Percentiles rank a stretch among this genome's conserved stretches.
These are phyloP conservation scores for Meteorus cinctellus DNA, from an alignment of 2,888 invertebrate genomes.

Conservation along the genomic window DNA sequence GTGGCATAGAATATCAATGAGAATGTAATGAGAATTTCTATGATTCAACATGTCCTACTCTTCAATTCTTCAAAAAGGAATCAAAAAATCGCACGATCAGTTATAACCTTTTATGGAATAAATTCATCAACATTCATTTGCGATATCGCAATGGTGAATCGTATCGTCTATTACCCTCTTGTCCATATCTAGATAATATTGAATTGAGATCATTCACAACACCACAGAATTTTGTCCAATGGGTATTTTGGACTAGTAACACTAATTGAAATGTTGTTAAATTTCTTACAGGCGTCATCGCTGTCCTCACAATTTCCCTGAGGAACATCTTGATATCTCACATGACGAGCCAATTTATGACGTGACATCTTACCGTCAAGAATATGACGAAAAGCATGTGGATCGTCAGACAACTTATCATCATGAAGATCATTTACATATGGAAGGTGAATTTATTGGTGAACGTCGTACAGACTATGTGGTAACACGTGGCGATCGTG, in stretches of 20 bases:
- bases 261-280: background rate
- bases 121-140: background rate
- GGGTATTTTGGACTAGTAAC: background rate
- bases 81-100: background rate
- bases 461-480: slow-evolving; percentile 75
- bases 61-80: background rate
- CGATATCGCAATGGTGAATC: too few species aligned
- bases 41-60: background rate
- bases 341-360: slow-evolving; percentile 63
- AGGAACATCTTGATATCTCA: slow-evolving; percentile 67
- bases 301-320: slow-evolving; percentile 81
- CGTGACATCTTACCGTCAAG: slow-evolving; percentile 79
- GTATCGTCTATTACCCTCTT: background rate
- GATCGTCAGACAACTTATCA: slow-evolving; percentile 77
- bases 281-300: slow-evolving; percentile 83
- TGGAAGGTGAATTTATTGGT: slow-evolving; percentile 80
- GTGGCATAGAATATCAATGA: background rate
- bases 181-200: background rate
- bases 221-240: background rate
- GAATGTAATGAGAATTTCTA: background rate
- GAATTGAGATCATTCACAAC: background rate
- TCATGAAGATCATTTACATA: slow-evolving; percentile 82
- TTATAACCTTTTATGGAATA: slow-evolving; percentile 3
- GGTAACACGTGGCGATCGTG: slow-evolving; percentile 73
- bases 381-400: slow-evolving; percentile 80